Conservation (phyloP, 1,140 invertebrate genomes). For the Bathynomus jamesi region DNA sequence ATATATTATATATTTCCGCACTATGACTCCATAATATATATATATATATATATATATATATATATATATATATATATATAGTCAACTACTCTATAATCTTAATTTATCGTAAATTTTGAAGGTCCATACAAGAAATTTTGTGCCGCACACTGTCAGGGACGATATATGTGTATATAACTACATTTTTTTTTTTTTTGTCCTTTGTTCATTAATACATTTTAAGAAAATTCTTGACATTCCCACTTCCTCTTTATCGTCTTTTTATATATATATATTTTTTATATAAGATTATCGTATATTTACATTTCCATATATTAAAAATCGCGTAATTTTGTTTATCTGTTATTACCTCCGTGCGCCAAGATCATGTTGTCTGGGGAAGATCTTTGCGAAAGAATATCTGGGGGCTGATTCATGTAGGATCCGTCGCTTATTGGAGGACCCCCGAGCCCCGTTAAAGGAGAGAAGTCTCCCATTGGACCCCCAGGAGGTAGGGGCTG, state of each 20-base stretch:
- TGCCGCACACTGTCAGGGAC: too few species aligned
- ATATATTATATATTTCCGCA: too few species aligned
- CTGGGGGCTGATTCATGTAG: constrained; percentile 8
- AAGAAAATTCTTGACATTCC: background rate
- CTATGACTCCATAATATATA: too few species aligned
- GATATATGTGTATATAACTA: too few species aligned
- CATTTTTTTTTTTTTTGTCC: background rate
- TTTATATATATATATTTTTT: background rate
- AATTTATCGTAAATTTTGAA: too few species aligned
- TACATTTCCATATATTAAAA: background rate
- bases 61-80: too few species aligned
- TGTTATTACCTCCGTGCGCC: constrained; percentile 13
- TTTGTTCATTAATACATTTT: background rate
- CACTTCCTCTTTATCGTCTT: background rate
- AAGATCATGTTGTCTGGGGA: constrained; percentile 13
- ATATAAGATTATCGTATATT: background rate
- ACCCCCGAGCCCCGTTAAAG: background rate
- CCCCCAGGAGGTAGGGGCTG: constrained; percentile 35
- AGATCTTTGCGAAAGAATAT: constrained; percentile 11
- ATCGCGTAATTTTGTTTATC: constrained; percentile 1
- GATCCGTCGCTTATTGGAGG: constrained; percentile 3
- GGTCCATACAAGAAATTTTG: too few species aligned
- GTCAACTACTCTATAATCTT: too few species aligned
- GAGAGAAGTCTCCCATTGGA: constrained; percentile 22
- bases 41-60: too few species aligned